Conservation (phyloP, 2,888 invertebrate genomes). For the Anthophora plumipes region DNA sequence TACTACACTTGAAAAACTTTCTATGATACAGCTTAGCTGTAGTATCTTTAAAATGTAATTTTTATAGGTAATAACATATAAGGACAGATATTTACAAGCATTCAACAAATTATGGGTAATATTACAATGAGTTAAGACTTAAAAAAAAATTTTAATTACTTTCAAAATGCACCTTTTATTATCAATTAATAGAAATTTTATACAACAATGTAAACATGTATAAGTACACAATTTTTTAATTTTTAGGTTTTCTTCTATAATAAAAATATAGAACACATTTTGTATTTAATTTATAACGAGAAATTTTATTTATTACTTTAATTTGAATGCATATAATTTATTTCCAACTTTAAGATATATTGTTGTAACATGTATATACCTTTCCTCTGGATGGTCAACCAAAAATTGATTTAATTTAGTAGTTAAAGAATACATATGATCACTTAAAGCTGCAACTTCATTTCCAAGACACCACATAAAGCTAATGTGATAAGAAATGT, state of each 20-base stretch:
- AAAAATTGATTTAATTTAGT: constrained; percentile 82
- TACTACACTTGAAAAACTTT: too few relatives aligned
- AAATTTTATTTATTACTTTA: constrained; percentile 79
- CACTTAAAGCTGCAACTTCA: constrained; percentile 85
- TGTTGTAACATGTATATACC: constrained; percentile 86
- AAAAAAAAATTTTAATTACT: background rate
- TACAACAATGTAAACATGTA: background rate
- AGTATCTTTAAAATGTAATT: background rate
- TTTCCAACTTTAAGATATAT: constrained; percentile 91
- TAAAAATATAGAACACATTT: constrained; percentile 9
- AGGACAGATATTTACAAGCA: background rate
- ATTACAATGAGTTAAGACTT: background rate
- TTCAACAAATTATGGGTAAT: background rate
- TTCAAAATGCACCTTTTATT: background rate
- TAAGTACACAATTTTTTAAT: background rate
- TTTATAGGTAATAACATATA: background rate
- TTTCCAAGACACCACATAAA: constrained; percentile 92
- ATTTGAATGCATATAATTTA: constrained; percentile 88
- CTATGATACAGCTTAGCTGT: too few relatives aligned
- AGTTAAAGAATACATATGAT: constrained; percentile 86
- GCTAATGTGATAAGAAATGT: constrained; percentile 94
- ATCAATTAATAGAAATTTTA: background rate
- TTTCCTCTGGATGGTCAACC: constrained; percentile 81
- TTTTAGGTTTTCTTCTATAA: background rate
- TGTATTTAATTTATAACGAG: background rate